phyloP scores from a whole-genome alignment of 2,888 invertebrate genomes.

The Endotricha flammealis region DNA sequence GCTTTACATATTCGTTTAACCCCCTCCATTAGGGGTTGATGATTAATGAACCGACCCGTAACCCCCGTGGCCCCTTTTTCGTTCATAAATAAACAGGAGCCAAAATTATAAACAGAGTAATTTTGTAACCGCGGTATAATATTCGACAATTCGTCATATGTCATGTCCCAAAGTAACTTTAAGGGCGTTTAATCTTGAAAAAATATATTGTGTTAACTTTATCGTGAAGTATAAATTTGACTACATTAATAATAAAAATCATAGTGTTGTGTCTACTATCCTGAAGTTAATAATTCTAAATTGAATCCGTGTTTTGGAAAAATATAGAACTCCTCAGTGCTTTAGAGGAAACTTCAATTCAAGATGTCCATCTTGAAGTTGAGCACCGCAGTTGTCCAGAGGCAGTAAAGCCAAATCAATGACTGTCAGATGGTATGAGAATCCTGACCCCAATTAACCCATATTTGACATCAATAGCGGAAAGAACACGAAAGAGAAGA shows the following conservation, averaged over 20 bases:
- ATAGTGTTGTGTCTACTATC: background rate
- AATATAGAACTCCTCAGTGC: too few species aligned
- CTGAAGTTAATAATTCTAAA: too few species aligned
- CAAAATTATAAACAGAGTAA: constrained; percentile 39
- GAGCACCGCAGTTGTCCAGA: too few species aligned
- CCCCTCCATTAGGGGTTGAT: constrained; percentile 58
- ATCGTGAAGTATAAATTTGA: background rate
- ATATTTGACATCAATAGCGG: too few species aligned
- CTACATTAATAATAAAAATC: background rate
- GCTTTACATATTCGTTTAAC: constrained; percentile 65
- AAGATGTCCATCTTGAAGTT: too few species aligned
- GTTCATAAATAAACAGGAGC: constrained; percentile 56
- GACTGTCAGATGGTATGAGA: too few species aligned
- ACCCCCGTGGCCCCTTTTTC: constrained; percentile 32
- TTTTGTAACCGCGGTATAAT: constrained; percentile 17
- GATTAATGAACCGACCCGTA: constrained; percentile 63
- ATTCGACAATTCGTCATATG: constrained; percentile 5
- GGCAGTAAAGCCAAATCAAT: too few species aligned
- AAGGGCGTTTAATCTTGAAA: background rate
- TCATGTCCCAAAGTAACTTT: background rate
- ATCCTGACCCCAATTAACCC: too few species aligned
- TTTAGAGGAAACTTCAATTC: too few species aligned
- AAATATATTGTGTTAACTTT: background rate
- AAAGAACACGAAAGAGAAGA: too few species aligned
- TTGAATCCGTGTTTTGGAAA: too few species aligned